Evolutionary conservation across 2,888 invertebrate genomes (phyloP).

Genomic region (Polydrusus tereticollis): DNA sequence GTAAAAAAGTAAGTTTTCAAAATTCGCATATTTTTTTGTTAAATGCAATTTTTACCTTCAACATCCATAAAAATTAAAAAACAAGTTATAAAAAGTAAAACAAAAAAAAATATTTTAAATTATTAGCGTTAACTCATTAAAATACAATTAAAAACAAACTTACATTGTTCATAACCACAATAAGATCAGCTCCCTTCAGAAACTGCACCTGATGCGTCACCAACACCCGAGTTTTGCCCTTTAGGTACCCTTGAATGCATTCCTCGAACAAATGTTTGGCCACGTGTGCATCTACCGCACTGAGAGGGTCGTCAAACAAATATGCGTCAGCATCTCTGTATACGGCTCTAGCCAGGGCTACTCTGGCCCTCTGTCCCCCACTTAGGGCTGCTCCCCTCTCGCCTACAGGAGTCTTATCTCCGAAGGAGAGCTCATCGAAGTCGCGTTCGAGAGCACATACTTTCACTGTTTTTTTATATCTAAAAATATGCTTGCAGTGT

Average conservation of each 20-base stretch:
- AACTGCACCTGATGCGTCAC: slow-evolving; percentile 91
- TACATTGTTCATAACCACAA: slow-evolving; percentile 76
- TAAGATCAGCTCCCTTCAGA: slow-evolving; percentile 75
- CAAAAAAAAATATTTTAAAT: too few relatives aligned
- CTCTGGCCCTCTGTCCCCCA: slow-evolving; percentile 86
- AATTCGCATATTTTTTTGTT: too few relatives aligned
- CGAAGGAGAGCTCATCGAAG: slow-evolving; percentile 78
- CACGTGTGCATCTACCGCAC: slow-evolving; percentile 85
- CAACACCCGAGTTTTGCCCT: slow-evolving; percentile 78
- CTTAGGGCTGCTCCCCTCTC: slow-evolving; percentile 84
- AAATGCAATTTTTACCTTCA: too few relatives aligned
- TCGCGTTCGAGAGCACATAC: slow-evolving; percentile 78
- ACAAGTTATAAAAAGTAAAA: too few relatives aligned
- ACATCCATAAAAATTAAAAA: too few relatives aligned
- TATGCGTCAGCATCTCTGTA: slow-evolving; percentile 84
- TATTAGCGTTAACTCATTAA: too few relatives aligned
- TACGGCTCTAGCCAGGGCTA: slow-evolving; percentile 83
- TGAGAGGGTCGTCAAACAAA: slow-evolving; percentile 84
- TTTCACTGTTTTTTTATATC: slow-evolving; percentile 68
- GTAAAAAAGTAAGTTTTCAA: too few relatives aligned
- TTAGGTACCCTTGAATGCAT: slow-evolving; percentile 73
- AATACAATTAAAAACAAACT: slow-evolving; percentile 55
- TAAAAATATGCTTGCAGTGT: too few relatives aligned
- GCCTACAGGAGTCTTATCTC: slow-evolving; percentile 83
- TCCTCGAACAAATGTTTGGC: slow-evolving; percentile 81